Percentiles rank a stretch among this genome's conserved stretches.
These are phyloP conservation scores for Thinocorus orbignyianus DNA, from an alignment of 2,113 vertebrate genomes.

Conservation along the genomic window DNA sequence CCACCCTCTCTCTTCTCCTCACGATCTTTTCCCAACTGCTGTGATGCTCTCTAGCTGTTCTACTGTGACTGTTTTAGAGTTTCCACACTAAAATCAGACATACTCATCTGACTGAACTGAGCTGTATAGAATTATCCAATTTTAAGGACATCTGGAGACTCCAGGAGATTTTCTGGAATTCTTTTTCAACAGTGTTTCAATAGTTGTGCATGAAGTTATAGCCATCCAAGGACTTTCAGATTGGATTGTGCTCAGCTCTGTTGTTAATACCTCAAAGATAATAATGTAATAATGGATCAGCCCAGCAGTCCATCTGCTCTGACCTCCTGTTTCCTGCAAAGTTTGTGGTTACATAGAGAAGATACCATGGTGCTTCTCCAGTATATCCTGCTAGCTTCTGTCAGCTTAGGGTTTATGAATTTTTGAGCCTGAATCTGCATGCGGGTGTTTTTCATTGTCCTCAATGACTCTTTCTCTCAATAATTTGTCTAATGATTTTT, in stretches of 20 bases:
- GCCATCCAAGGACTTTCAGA: background rate
- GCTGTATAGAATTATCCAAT: background rate
- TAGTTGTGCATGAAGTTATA: background rate
- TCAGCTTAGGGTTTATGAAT: background rate
- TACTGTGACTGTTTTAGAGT: background rate
- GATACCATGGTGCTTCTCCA: background rate
- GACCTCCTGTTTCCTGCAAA: background rate
- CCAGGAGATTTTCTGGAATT: background rate
- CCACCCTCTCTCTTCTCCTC: background rate
- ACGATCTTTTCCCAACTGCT: background rate
- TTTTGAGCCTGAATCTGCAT: background rate
- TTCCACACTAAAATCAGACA: background rate
- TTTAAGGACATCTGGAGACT: slow-evolving; percentile 6
- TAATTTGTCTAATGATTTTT: background rate
- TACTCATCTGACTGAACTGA: background rate
- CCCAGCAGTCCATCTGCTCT: background rate
- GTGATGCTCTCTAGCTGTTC: background rate
- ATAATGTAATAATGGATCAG: background rate
- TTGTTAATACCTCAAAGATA: background rate
- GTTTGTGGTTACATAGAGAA: background rate
- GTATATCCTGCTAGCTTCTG: background rate
- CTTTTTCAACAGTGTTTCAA: background rate
- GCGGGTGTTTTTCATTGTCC: background rate
- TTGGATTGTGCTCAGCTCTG: background rate
- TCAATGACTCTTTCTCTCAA: background rate